Evolutionary conservation across 2,888 invertebrate genomes (phyloP), one percentile per base, ranked within the genome.

Genomic region (Oscheius sp.): DNA sequence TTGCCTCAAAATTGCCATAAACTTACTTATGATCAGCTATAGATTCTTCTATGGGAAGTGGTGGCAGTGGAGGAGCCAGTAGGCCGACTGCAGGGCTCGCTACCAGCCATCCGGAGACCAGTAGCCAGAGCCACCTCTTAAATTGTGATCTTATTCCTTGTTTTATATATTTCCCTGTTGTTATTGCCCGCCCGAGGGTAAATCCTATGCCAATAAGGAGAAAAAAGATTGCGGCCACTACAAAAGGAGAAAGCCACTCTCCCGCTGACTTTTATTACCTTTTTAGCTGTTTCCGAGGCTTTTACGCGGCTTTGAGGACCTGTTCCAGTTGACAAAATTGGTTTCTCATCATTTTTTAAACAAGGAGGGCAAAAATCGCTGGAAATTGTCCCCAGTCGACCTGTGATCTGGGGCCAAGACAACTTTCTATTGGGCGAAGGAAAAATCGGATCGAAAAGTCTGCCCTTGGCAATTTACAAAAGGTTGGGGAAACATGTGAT

Each of bases 11-110:
- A 18, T 29, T 61, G 2, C 2, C 7, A 7, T 9, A 16, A 25
- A 25, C 43, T 18, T 21, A 63, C 53, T 29, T 66, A n/a, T 64
- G 49, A 1, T 43, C 45, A n/a, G 35, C 61, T 45, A 16, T 3
- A 12, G 46, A 27, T 41, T 41, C 58, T 46, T 70, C 70, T 18
- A 53, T 52, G 1, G 70, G 70, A 1, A 70, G 49, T 3, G 59
- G 70, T 1, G 70, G 70, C 21, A 70, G 29, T 1, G 70, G 70
- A 0, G 45, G 59, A 5, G 70, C 49, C 18, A 70, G 16, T 13
- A 70, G 49, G n/a, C 43, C 41, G 2, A 1, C 13, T 1, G 29
- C 25, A 2, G 12, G 6, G 25, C 27, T 12, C 7, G 45, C 27
- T 1, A 70, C 25, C 3, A 61, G 61, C 35, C 35, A 35, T 35